Percentiles rank a stretch among this genome's conserved stretches.
phyloP scores from a whole-genome alignment of 2,888 invertebrate species.

The Syrphus vitripennis region DNA sequence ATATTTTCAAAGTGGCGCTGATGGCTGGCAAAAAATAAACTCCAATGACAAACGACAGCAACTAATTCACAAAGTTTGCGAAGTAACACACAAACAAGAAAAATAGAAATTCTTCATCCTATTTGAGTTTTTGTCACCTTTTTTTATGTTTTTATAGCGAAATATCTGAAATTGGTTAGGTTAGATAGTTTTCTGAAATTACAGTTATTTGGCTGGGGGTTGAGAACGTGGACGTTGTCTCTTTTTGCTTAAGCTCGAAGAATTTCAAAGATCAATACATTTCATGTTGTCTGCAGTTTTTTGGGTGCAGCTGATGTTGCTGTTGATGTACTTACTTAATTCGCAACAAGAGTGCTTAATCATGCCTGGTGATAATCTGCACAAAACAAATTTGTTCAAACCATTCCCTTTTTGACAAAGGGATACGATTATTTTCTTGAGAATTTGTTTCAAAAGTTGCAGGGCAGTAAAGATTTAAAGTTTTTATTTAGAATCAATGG shows the following conservation, averaged over 20 bases:
- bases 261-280: conserved; percentile 50
- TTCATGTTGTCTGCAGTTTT: conserved; percentile 40
- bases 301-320: neutral
- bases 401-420: neutral
- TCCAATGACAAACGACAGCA: conserved; percentile 12
- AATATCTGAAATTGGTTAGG: conserved; percentile 9
- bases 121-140: conserved; percentile 38
- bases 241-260: conserved; percentile 10
- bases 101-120: neutral
- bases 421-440: neutral
- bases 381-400: conserved; percentile 21
- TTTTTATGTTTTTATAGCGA: neutral
- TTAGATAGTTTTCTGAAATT: neutral
- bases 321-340: conserved; percentile 37
- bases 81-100: neutral
- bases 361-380: conserved; percentile 51
- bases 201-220: neutral
- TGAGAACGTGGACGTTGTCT: conserved; percentile 26
- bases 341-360: conserved; percentile 33
- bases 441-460: neutral
- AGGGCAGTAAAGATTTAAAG: neutral
- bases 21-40: neutral
- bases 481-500: too few species aligned
- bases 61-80: conserved; percentile 9
- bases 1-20: conserved; percentile 18